Conservation (phyloP, 2,113 vertebrate species). For the Calyptommatus sinebrachiatus region DNA sequence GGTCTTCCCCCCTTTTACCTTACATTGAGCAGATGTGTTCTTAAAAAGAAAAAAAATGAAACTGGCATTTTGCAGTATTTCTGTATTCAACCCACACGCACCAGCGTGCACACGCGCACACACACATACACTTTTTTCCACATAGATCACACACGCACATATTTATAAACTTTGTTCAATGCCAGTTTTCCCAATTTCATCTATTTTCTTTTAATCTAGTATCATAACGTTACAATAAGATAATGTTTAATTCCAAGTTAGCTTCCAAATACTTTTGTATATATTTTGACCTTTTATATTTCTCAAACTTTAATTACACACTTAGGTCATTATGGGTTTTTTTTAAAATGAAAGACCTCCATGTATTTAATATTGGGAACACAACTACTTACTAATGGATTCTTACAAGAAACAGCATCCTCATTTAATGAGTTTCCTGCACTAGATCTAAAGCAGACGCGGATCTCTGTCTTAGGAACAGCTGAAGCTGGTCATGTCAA, state of each 20-base stretch:
- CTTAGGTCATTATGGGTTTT: slow-evolving; percentile 24
- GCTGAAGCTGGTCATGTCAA: slow-evolving; percentile 57
- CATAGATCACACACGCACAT: too few relatives aligned
- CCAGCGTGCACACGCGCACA: not conserved
- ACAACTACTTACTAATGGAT: slow-evolving; percentile 11
- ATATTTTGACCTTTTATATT: not conserved
- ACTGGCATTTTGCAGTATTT: not conserved
- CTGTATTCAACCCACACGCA: not conserved
- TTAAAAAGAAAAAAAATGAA: slow-evolving; percentile 12
- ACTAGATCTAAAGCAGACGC: slow-evolving; percentile 31
- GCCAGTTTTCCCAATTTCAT: not conserved
- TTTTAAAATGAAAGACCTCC: not conserved
- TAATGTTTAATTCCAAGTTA: slow-evolving; percentile 23
- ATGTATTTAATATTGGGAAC: slow-evolving; percentile 32
- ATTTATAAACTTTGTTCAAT: not conserved
- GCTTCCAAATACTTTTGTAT: slow-evolving; percentile 25
- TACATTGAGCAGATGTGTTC: slow-evolving; percentile 14
- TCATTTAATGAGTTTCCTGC: slow-evolving; percentile 38
- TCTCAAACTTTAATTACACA: slow-evolving; percentile 8
- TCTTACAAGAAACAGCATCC: slow-evolving; percentile 25
- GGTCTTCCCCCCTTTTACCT: slow-evolving; percentile 22
- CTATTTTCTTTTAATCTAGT: slow-evolving; percentile 13
- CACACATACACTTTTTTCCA: too few relatives aligned
- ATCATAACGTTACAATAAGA: not conserved
- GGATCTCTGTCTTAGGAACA: slow-evolving; percentile 46